phyloP scores from a whole-genome alignment of 2,888 invertebrate genomes.

The Coelopa pilipes region DNA sequence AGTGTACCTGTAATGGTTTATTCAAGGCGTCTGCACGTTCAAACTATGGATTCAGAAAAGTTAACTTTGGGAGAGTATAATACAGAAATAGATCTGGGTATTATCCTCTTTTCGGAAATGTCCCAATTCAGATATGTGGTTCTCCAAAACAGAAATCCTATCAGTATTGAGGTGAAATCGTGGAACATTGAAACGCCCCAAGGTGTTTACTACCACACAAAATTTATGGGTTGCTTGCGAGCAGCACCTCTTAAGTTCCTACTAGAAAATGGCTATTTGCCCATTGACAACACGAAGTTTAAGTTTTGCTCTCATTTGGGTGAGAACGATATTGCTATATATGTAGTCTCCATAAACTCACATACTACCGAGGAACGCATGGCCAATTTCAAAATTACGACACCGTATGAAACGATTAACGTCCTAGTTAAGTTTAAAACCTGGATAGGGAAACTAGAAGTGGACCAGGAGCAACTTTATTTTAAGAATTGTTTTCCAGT shows the following conservation, averaged over 20 bases:
- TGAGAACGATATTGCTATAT: constrained; percentile 62
- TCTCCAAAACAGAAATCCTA: constrained; percentile 62
- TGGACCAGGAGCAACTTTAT: constrained; percentile 75
- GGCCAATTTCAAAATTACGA: constrained; percentile 78
- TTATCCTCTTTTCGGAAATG: constrained; percentile 61
- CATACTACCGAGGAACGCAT: constrained; percentile 73
- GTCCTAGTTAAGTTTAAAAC: constrained; percentile 80
- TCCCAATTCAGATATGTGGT: constrained; percentile 61
- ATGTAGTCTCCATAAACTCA: constrained; percentile 77
- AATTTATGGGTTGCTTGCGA: constrained; percentile 72
- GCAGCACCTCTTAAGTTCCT: constrained; percentile 39
- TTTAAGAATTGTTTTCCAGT: constrained; percentile 86
- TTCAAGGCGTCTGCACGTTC: constrained; percentile 66
- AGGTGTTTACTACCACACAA: constrained; percentile 57
- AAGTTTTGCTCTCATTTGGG: constrained; percentile 53
- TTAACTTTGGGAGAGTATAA: constrained; percentile 51
- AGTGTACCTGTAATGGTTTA: constrained; percentile 68
- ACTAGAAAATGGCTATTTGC: constrained; percentile 41
- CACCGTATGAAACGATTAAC: constrained; percentile 75
- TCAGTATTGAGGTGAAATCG: constrained; percentile 58
- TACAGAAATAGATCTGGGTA: constrained; percentile 62
- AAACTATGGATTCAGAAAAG: constrained; percentile 53
- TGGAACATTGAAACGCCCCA: constrained; percentile 63
- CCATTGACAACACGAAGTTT: constrained; percentile 47
- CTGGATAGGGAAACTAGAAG: constrained; percentile 78